phyloP scores from a whole-genome alignment of 2,797 vertebrate genomes.

The Sebastes oblongus region DNA sequence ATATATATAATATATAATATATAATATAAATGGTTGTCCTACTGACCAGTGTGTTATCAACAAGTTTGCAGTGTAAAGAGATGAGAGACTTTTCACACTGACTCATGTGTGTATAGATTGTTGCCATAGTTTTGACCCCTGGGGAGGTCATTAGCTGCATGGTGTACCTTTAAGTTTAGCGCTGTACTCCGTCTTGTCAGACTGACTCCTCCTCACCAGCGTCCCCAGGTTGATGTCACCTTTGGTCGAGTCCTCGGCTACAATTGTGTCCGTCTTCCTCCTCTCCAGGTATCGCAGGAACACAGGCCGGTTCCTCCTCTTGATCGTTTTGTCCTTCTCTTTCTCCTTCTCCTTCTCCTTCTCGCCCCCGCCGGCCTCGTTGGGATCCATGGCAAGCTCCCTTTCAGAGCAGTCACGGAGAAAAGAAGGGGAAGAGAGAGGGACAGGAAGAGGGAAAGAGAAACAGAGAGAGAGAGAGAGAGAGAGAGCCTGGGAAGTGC shows the following conservation, averaged over 20 bases:
- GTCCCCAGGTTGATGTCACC: constrained; percentile 85
- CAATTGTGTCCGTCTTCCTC: constrained; percentile 92
- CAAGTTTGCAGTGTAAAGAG: constrained; percentile 16
- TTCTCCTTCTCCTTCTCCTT: constrained; percentile 78
- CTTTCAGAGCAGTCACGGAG: constrained; percentile 28
- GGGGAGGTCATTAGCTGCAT: constrained; percentile 59
- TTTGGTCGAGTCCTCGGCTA: constrained; percentile 80
- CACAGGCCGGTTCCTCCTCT: constrained; percentile 85
- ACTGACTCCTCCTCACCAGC: constrained; percentile 93
- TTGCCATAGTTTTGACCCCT: constrained; percentile 72
- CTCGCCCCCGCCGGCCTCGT: constrained; percentile 62
- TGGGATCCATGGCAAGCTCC: constrained; percentile 80
- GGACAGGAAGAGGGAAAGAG: constrained; percentile 31
- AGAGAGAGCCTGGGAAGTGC: constrained; percentile 68
- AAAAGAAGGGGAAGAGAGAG: constrained; percentile 48
- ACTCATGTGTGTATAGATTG: constrained; percentile 48
- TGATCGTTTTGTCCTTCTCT: constrained; percentile 79
- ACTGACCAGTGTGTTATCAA: not conserved
- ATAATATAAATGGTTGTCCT: not conserved
- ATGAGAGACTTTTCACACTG: constrained; percentile 9
- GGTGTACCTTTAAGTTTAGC: constrained; percentile 93
- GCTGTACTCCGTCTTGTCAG: constrained; percentile 97
- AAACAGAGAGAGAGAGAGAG: constrained; percentile 15
- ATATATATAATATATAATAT: too few relatives aligned
- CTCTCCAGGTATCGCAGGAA: constrained; percentile 93